Percentiles rank a stretch among this genome's conserved stretches.
Evolutionary conservation across 2,113 vertebrate genomes (phyloP).

Genomic region (Tiliqua scincoides): DNA sequence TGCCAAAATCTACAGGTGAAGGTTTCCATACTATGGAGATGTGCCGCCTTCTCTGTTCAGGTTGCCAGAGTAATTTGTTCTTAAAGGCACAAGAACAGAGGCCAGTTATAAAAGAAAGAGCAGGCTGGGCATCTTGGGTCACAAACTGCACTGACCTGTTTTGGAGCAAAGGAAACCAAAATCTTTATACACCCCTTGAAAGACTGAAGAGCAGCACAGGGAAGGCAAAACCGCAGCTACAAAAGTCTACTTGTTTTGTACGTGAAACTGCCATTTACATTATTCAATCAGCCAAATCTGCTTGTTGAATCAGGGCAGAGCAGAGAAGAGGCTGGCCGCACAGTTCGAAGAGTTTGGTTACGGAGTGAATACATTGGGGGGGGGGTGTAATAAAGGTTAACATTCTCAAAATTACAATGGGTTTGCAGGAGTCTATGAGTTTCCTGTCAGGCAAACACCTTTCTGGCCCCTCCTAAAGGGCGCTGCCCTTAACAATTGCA

Average conservation of each 20-base stretch:
- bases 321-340: background rate
- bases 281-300: background rate
- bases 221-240: constrained; percentile 8
- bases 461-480: background rate
- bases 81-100: background rate
- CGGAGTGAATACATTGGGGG: no score
- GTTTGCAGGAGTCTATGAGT: no score
- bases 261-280: constrained; percentile 6
- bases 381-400: background rate
- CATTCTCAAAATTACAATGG: background rate
- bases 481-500: background rate
- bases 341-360: constrained; percentile 6
- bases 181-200: background rate
- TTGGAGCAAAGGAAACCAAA: background rate
- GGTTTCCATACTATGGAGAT: background rate
- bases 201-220: background rate
- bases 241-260: constrained; percentile 7
- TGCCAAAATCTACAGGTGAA: background rate
- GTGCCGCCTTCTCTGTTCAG: background rate
- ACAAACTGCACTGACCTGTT: background rate
- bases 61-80: background rate
- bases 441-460: no score
- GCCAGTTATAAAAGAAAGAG: no score
- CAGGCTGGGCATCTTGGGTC: background rate
- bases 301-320: background rate